These are phyloP conservation scores for Mycalesis mineus DNA, from an alignment of 2,888 invertebrate genomes.

Conservation along the genomic window DNA sequence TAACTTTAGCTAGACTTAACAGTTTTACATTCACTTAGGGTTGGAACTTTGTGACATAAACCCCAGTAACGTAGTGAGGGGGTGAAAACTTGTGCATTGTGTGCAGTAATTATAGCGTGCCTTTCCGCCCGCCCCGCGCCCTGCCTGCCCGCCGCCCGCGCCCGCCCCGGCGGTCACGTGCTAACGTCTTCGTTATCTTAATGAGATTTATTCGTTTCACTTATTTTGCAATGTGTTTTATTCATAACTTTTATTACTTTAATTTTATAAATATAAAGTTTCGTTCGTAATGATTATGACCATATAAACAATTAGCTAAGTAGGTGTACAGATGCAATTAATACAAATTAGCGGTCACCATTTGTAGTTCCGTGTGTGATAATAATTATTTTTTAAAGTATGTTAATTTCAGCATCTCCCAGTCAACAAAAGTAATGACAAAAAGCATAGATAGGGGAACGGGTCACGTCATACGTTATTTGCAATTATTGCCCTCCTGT, in stretches of 20 bases:
- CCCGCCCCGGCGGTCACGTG: slow-evolving; percentile 19
- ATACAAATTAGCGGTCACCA: too few species aligned
- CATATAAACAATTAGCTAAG: too few species aligned
- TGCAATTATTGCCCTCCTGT: too few species aligned
- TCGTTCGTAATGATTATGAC: too few species aligned
- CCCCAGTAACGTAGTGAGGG: slow-evolving; percentile 13
- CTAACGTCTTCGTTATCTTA: slow-evolving; percentile 23
- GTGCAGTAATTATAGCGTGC: slow-evolving; percentile 25
- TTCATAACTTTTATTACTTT: neutral
- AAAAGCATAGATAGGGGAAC: too few species aligned
- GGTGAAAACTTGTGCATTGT: slow-evolving; percentile 24
- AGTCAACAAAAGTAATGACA: too few species aligned
- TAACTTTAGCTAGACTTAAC: slow-evolving; percentile 7
- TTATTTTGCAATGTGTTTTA: neutral
- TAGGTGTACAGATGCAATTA: too few species aligned
- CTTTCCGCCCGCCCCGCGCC: neutral
- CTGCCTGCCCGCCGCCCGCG: neutral
- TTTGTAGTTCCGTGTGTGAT: too few species aligned
- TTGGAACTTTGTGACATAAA: slow-evolving; percentile 14
- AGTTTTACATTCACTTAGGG: slow-evolving; percentile 15
- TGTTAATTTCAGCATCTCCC: too few species aligned
- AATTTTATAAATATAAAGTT: too few species aligned
- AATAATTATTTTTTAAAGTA: too few species aligned
- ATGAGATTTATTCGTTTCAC: slow-evolving; percentile 17
- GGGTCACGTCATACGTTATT: too few species aligned